These are phyloP conservation scores for Trichopria drosophilae DNA, from an alignment of 2,888 invertebrate species.

Conservation along the genomic window DNA sequence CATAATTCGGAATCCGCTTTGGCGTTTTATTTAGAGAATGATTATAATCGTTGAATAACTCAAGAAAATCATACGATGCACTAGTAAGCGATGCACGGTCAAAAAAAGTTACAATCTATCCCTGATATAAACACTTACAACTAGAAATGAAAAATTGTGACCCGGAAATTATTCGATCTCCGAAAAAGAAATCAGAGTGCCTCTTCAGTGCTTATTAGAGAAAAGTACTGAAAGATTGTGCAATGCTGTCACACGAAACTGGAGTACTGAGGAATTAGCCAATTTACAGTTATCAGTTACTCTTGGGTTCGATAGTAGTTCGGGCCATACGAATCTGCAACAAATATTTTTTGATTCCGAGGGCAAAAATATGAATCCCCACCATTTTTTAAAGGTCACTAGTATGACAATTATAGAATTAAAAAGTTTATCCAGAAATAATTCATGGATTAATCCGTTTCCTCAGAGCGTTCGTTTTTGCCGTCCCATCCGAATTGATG, in stretches of 20 bases:
- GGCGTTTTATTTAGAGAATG: slow-evolving; percentile 10
- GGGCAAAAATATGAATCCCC: slow-evolving; percentile 8
- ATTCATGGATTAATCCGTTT: slow-evolving; percentile 9
- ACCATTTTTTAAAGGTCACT: slow-evolving; percentile 2
- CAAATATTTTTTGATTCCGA: slow-evolving; percentile 4
- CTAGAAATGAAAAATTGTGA: background rate
- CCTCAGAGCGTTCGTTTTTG: slow-evolving; percentile 10
- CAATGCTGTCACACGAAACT: slow-evolving; percentile 7
- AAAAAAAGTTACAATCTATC: no score
- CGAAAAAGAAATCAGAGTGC: slow-evolving; percentile 7
- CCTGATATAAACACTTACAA: no score
- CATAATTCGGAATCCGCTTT: slow-evolving; percentile 4
- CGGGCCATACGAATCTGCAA: slow-evolving; percentile 7
- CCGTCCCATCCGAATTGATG: background rate
- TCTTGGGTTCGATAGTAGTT: no score
- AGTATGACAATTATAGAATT: slow-evolving; percentile 6
- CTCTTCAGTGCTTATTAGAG: slow-evolving; percentile 8
- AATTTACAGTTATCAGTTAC: slow-evolving; percentile 4
- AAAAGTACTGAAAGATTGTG: slow-evolving; percentile 11
- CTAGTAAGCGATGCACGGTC: no score
- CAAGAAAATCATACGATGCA: background rate
- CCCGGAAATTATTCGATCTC: slow-evolving; percentile 4
- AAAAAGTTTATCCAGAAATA: background rate
- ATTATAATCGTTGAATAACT: no score
- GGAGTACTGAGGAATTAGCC: slow-evolving; percentile 3